Base-by-base conservation (phyloP, 2,113 vertebrate genomes). In the Malurus alboscapulatus region DNA sequence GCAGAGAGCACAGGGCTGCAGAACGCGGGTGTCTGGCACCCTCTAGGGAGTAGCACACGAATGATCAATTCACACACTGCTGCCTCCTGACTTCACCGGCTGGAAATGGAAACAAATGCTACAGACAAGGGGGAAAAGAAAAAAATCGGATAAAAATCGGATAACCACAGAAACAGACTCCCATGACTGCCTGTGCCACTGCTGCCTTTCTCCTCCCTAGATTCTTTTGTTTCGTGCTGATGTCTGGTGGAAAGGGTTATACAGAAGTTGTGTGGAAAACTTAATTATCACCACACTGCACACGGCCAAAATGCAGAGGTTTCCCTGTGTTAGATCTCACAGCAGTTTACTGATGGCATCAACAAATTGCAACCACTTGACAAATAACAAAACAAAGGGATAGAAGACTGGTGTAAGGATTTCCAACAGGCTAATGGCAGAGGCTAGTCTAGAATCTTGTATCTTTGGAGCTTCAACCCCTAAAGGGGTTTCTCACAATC, bases 31-130 rank as follows among this genome's bases (percentile, higher is more conserved):
- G 85, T 62, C 81, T 95, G 97, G 97, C 92, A 97, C 98, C 98
- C 97, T 98, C 97, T 98, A 98, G 97, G 91, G 97, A 97, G 74
- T 74, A 88, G 51, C 1, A 51, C 55, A 66, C 3, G 95, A 88
- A 97, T 92, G 88, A 62, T 61, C 90, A 68, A 87, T 12, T 5
- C 44, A 38, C 34, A 58, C 47, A 1, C 53, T 13, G 25, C 65
- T 7, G 42, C 18, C 18, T 8, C 29, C 36, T 9, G 32, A 34
- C 44, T 42, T 10, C 0, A 57, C 42, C 47, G 32, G 51, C 81
- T 29, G 12, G 8, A 36, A 61, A 47, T 0, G 1, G 30, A 30
- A 81, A 88, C 27, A 5, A 24, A 0, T 4, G 4, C 4, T 12
- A 8, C 1, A 0, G 40, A 16, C 8, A 4, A 0, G 15, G 30